Evolutionary conservation across 2,113 vertebrate species (phyloP).

Genomic region (Theristicus caerulescens): DNA sequence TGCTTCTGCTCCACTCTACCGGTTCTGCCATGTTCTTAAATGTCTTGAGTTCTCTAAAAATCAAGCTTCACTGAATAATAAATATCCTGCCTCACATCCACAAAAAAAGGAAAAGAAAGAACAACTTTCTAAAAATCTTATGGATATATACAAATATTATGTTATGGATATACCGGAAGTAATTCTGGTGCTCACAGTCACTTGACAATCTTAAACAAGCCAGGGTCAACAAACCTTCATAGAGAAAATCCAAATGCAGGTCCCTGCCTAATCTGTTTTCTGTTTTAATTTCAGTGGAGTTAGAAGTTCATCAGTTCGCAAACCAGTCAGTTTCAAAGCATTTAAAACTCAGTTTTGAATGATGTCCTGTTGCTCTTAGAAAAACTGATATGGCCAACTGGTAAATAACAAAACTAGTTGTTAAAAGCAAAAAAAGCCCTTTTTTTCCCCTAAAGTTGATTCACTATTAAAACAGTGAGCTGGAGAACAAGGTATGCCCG

Average conservation of each 20-base stretch:
- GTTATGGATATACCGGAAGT: background rate
- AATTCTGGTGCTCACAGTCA: background rate
- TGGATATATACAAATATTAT: background rate
- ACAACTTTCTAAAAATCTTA: rapidly evolving
- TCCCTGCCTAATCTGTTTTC: background rate
- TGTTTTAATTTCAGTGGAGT: background rate
- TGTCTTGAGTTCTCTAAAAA: background rate
- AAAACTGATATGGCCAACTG: background rate
- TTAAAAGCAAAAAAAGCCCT: background rate
- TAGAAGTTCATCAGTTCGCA: background rate
- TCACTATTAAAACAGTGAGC: background rate
- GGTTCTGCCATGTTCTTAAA: background rate
- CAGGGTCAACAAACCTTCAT: background rate
- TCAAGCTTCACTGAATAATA: background rate
- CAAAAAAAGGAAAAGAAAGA: background rate
- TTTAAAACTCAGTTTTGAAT: background rate
- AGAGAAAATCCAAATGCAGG: background rate
- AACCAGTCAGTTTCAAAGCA: background rate
- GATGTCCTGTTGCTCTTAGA: background rate
- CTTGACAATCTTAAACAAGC: background rate
- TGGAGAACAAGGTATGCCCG: background rate
- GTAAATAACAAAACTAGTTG: background rate
- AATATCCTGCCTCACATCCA: background rate
- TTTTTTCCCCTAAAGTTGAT: background rate
- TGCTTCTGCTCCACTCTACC: background rate